These are phyloP conservation scores for Penaeus monodon DNA, from an alignment of 2,888 invertebrate genomes.

Conservation along the genomic window DNA sequence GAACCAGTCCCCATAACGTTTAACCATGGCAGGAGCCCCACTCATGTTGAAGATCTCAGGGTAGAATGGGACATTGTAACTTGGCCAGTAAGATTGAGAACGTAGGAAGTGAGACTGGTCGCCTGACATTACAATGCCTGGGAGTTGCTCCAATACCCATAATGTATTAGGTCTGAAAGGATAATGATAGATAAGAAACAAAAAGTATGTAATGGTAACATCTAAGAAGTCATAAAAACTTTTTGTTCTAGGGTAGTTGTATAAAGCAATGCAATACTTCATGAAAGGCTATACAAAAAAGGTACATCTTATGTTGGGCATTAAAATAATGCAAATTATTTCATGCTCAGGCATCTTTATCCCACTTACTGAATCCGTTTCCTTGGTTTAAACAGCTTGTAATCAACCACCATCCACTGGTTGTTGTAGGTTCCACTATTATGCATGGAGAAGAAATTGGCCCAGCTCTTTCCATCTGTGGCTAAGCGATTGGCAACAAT, in stretches of 20 bases:
- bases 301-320: no score
- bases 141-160: constrained; percentile 85
- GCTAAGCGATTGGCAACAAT: constrained; percentile 88
- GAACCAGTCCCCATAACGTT: constrained; percentile 75
- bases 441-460: constrained; percentile 77
- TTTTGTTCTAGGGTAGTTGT: no score
- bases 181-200: no score
- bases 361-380: constrained; percentile 66
- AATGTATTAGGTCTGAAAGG: constrained; percentile 71
- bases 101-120: constrained; percentile 79
- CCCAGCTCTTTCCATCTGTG: constrained; percentile 81
- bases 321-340: no score
- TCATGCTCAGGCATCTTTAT: no score
- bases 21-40: constrained; percentile 75
- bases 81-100: constrained; percentile 80
- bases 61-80: constrained; percentile 80
- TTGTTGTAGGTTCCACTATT: constrained; percentile 88
- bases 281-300: no score
- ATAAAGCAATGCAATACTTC: no score
- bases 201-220: no score
- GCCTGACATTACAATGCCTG: constrained; percentile 76
- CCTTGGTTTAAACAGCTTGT: constrained; percentile 75
- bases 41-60: constrained; percentile 76
- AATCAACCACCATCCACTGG: constrained; percentile 88
- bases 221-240: no score